Base-by-base conservation (phyloP, 2,113 vertebrate genomes). In the Myotis brandtii region DNA sequence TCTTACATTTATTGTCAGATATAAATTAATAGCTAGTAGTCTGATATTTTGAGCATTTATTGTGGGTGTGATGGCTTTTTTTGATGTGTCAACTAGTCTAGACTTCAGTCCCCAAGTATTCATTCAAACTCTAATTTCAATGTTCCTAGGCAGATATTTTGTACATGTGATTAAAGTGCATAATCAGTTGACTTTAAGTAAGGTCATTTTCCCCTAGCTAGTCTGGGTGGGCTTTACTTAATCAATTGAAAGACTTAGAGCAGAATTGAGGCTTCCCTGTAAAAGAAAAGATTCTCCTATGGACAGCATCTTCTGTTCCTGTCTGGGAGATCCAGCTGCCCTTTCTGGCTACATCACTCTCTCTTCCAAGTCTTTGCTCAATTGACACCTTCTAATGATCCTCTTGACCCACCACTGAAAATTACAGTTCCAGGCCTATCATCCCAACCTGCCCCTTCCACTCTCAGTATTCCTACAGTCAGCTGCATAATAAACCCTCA, bases 371-470 rank as follows among this genome's bases (percentile, higher is more conserved):
- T 18, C 16, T 76, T 25, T 48, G 59, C 50, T 52, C 64, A 23
- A 9, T 23, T 27, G 6, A 17, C 50, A 14, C 18, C 20, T 52
- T 77, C 18, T 6, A 18, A 6, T 6, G 8, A 66, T 2, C 48
- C 0, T 62, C 52, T 23, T 67, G 8, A 17, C 17, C 13, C 43
- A 66, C 17, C 50, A 7, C 8, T 54, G 54, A 80, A 32, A 11
- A 27, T 16, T 20, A 7, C 0, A 34, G 77, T 40, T 75, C 17
- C 4, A 52, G 3, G n/a, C 75, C 50, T 75, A 0, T 50, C 27
- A 4, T 0, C 54, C 11, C 25, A 50, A 1, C 34, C 17, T 30
- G 7, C 17, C 0, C 1, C 0, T 46, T 34, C 59, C 59, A 40
- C 18, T 40, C 21, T 70, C 16, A 32, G 34, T 13, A 56, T 4